A percentile compares a stretch with the other conserved stretches of the same genome.
These are phyloP conservation scores for Arnoldichthys spilopterus DNA, from an alignment of 2,797 vertebrate genomes.

Conservation along the genomic window DNA sequence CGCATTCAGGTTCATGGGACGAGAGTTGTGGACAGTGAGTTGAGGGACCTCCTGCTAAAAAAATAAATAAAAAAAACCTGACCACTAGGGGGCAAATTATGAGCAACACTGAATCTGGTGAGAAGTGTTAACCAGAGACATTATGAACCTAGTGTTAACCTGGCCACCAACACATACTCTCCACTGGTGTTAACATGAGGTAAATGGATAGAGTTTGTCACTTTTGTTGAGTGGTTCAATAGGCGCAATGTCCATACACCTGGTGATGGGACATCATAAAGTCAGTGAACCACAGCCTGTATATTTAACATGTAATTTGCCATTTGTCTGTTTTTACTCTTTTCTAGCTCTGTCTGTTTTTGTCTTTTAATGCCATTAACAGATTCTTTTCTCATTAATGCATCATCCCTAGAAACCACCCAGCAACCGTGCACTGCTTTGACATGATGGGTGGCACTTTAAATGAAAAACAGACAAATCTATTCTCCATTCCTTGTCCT, in stretches of 20 bases:
- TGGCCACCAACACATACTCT: background rate
- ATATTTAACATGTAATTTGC: slow-evolving; percentile 7
- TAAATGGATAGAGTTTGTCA: background rate
- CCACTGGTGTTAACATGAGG: background rate
- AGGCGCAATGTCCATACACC: no score
- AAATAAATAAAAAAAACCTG: no score
- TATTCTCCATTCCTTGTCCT: slow-evolving; percentile 28
- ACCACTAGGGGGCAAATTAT: slow-evolving; percentile 40
- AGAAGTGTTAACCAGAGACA: background rate
- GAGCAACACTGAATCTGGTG: slow-evolving; percentile 4
- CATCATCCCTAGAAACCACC: slow-evolving; percentile 9
- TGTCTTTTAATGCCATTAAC: background rate
- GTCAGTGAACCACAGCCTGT: background rate
- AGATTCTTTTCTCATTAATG: slow-evolving; percentile 29
- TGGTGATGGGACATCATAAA: background rate
- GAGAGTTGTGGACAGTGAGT: slow-evolving; percentile 52
- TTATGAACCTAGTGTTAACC: background rate
- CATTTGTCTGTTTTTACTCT: background rate
- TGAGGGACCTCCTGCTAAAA: slow-evolving; percentile 11
- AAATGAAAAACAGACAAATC: slow-evolving; percentile 49
- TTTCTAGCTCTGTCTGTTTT: background rate
- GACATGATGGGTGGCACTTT: slow-evolving; percentile 36
- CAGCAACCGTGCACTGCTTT: background rate
- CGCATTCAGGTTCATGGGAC: slow-evolving; percentile 77
- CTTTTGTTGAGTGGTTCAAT: background rate